Conservation (phyloP, 2,888 invertebrate species). For the Cephus nigrinus region DNA sequence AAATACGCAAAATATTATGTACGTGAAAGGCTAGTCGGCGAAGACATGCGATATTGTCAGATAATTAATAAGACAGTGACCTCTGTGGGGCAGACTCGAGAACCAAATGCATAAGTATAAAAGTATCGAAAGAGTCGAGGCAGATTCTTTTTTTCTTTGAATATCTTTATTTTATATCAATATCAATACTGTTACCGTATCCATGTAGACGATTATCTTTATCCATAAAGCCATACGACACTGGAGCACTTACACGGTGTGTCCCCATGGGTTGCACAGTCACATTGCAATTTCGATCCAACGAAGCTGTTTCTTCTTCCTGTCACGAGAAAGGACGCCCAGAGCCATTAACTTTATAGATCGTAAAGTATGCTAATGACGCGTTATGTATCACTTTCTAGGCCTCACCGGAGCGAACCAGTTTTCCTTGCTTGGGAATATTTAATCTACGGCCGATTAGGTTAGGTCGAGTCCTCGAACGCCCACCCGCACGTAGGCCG, state of each 20-base stretch:
- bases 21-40: background rate
- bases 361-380: constrained; percentile 12
- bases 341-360: constrained; percentile 5
- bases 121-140: background rate
- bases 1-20: background rate
- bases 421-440: background rate
- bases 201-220: too few species aligned
- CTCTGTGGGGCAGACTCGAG: background rate
- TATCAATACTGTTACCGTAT: too few species aligned
- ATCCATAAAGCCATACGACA: background rate
- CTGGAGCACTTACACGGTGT: background rate
- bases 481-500: background rate
- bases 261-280: background rate
- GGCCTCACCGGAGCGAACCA: background rate
- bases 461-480: background rate
- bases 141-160: background rate
- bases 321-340: constrained; percentile 2
- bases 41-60: background rate
- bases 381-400: constrained; percentile 17
- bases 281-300: background rate
- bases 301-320: constrained; percentile 7
- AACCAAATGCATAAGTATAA: background rate
- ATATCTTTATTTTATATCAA: too few species aligned
- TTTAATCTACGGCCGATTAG: background rate
- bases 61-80: background rate